Percentiles rank a stretch among this genome's conserved stretches.
Evolutionary conservation across 2,797 vertebrate genomes (phyloP).

Genomic region (Catharus ustulatus): DNA sequence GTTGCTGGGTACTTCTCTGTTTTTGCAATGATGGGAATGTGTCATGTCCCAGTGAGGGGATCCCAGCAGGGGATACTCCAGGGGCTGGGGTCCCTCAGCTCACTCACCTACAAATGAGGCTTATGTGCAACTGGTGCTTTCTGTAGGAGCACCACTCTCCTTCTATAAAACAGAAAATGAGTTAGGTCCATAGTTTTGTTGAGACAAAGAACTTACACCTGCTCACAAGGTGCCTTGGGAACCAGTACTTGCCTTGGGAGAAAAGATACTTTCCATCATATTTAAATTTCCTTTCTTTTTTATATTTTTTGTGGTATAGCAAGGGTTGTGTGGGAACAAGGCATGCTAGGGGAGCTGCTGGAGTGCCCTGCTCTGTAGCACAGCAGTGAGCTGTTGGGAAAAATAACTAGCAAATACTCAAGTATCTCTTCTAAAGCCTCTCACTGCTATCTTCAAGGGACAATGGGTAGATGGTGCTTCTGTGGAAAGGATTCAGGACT

Average conservation of each 20-base stretch:
- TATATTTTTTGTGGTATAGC: background rate
- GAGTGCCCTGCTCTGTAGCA: background rate
- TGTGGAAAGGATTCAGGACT: background rate
- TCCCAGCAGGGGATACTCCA: background rate
- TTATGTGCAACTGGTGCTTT: background rate
- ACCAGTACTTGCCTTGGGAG: background rate
- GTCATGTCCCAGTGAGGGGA: rapidly evolving
- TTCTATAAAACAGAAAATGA: background rate
- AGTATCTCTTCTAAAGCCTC: background rate
- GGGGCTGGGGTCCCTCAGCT: background rate
- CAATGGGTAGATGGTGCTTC: background rate
- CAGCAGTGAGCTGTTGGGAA: background rate
- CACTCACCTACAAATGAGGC: rapidly evolving
- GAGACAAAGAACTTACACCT: background rate
- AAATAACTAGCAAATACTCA: background rate
- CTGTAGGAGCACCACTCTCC: background rate
- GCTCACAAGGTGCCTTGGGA: background rate
- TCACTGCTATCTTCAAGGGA: background rate
- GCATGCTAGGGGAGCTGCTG: background rate
- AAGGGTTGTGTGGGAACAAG: background rate
- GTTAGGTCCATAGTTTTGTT: background rate
- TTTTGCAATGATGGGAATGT: rapidly evolving
- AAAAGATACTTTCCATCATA: background rate
- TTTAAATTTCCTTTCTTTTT: background rate
- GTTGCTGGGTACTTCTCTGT: background rate